Evolutionary conservation across 1,140 invertebrate genomes (phyloP).

Genomic region (Drosophila rufa): DNA sequence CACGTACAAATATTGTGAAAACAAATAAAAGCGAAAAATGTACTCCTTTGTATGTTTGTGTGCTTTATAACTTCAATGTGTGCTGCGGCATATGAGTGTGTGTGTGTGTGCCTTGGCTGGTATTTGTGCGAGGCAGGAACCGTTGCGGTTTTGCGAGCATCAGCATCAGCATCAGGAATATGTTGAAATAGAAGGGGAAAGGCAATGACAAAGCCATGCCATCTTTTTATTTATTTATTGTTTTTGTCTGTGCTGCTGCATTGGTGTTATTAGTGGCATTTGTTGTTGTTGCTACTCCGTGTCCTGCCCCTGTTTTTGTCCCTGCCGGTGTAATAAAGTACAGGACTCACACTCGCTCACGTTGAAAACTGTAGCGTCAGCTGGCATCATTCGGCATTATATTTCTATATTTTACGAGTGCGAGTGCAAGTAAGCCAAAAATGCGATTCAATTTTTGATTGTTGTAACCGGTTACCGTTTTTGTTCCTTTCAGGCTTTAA

Average conservation of each 20-base stretch:
- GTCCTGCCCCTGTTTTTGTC: slow-evolving; percentile 5
- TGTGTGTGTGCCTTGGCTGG: slow-evolving; percentile 2
- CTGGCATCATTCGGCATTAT: slow-evolving; percentile 76
- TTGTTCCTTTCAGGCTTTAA: no score
- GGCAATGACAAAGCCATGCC: slow-evolving; percentile 73
- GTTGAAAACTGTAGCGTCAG: slow-evolving; percentile 56
- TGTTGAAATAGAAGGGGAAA: slow-evolving; percentile 44
- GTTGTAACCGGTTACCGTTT: not conserved
- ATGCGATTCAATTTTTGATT: slow-evolving; percentile 45
- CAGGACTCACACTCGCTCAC: slow-evolving; percentile 44
- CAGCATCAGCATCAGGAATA: slow-evolving; percentile 45
- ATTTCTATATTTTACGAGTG: slow-evolving; percentile 61
- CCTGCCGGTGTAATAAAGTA: slow-evolving; percentile 70
- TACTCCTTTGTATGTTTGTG: slow-evolving; percentile 44
- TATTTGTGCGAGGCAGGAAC: slow-evolving; percentile 10
- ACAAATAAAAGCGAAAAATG: slow-evolving; percentile 72
- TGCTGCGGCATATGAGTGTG: slow-evolving; percentile 19
- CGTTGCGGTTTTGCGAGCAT: slow-evolving; percentile 77
- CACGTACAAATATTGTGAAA: slow-evolving; percentile 64
- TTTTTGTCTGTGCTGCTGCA: slow-evolving; percentile 81
- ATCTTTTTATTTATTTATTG: slow-evolving; percentile 83
- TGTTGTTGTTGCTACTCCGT: slow-evolving; percentile 34
- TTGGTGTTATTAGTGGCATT: slow-evolving; percentile 77
- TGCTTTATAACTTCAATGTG: slow-evolving; percentile 72
- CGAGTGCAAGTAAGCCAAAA: slow-evolving; percentile 36